phyloP scores from a whole-genome alignment of 2,888 invertebrate genomes.

The Pammene fasciana region DNA sequence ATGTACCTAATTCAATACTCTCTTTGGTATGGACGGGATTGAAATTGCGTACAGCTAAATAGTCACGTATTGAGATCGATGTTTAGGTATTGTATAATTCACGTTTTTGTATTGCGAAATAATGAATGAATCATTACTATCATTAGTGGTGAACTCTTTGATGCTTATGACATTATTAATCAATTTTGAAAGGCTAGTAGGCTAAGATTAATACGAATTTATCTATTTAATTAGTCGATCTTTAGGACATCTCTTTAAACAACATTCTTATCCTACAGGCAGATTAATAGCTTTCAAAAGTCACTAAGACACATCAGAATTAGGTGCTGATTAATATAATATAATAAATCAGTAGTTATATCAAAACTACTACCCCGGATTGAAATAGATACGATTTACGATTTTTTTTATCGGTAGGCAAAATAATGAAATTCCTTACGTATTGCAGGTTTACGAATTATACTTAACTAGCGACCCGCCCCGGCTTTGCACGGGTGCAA shows the following conservation, averaged over 20 bases:
- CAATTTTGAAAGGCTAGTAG: not conserved
- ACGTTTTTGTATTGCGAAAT: constrained; percentile 10
- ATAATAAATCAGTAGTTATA: no score
- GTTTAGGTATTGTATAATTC: constrained; percentile 10
- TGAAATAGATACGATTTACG: no score
- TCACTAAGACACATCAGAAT: not conserved
- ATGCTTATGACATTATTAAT: not conserved
- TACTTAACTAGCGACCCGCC: no score
- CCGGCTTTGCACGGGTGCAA: no score
- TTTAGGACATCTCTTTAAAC: not conserved
- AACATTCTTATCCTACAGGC: not conserved
- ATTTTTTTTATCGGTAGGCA: no score
- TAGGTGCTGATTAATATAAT: no score
- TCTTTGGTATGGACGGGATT: not conserved
- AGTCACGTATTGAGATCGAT: constrained; percentile 22
- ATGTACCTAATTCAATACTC: constrained; percentile 7
- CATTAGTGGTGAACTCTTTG: constrained; percentile 4
- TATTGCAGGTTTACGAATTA: no score
- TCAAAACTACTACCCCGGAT: no score
- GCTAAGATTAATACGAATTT: not conserved
- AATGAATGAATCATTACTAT: constrained; percentile 22
- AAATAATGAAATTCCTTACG: no score
- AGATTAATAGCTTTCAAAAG: not conserved
- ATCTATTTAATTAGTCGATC: not conserved
- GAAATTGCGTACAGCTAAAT: constrained; percentile 17